Evolutionary conservation across 2,888 invertebrate genomes (phyloP).

Genomic region (Horisme vitalbata): DNA sequence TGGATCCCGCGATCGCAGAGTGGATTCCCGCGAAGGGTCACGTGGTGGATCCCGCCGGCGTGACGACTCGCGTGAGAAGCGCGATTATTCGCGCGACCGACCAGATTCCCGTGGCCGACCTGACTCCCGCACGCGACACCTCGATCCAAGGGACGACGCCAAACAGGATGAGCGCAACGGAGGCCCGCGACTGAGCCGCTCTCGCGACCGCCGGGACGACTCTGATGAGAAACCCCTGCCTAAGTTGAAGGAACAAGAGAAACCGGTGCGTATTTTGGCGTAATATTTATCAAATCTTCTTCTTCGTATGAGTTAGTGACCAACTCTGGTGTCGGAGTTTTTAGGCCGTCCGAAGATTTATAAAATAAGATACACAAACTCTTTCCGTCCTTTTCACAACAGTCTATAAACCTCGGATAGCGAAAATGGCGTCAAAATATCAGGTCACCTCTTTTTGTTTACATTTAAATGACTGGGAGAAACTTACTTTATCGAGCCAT

Average conservation of each 20-base stretch:
- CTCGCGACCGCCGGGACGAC: conserved; percentile 57
- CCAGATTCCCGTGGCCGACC: conserved; percentile 16
- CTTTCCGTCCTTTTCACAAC: no score
- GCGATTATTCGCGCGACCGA: conserved; percentile 26
- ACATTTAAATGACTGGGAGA: no score
- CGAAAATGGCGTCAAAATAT: no score
- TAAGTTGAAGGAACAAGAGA: conserved; percentile 88
- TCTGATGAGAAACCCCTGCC: conserved; percentile 80
- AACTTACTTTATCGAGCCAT: no score
- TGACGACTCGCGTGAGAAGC: conserved; percentile 23
- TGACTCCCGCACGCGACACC: conserved; percentile 19
- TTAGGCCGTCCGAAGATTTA: no score
- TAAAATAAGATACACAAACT: no score
- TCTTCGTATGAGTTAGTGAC: no score
- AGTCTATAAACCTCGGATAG: no score
- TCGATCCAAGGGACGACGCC: conserved; percentile 1
- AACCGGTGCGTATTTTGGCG: conserved; percentile 82
- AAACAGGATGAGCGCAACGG: conserved; percentile 54
- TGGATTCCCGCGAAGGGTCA: conserved; percentile 29
- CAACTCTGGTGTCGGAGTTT: no score
- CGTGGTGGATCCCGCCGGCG: conserved; percentile 23
- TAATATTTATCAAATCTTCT: background rate
- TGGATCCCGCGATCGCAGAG: conserved; percentile 29
- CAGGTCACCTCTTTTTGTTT: no score
- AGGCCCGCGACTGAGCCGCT: conserved; percentile 54